These are phyloP conservation scores for Rhizoglyphus robini DNA, from an alignment of 1,140 invertebrate species.

Conservation along the genomic window DNA sequence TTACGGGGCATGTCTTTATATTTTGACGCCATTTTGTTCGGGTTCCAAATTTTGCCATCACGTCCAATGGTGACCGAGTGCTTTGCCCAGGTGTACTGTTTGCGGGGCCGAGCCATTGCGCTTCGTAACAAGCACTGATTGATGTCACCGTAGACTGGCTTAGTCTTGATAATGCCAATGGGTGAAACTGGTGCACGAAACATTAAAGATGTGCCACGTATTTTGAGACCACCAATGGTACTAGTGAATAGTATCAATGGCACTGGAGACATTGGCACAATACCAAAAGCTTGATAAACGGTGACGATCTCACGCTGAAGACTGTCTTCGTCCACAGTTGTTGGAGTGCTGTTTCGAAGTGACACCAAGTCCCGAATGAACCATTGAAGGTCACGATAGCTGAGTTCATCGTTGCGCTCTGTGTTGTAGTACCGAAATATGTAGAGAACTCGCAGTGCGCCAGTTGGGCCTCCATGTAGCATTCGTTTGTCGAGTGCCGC, in stretches of 20 bases:
- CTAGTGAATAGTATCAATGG: neutral
- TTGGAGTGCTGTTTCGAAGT: neutral
- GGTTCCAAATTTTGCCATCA: neutral
- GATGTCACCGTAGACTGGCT: neutral
- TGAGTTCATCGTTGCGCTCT: constrained; percentile 2
- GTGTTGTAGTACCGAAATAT: constrained; percentile 19
- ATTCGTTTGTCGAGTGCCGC: constrained; percentile 41
- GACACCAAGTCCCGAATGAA: constrained; percentile 6
- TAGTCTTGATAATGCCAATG: neutral
- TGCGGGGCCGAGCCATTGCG: neutral
- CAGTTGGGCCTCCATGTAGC: constrained; percentile 39
- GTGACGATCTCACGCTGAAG: neutral
- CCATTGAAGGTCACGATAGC: neutral
- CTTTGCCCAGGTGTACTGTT: constrained; percentile 17
- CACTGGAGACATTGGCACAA: neutral
- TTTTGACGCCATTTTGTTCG: neutral
- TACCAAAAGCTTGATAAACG: neutral
- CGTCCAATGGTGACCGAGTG: constrained; percentile 16
- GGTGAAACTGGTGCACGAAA: neutral
- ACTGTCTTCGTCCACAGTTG: constrained; percentile 7
- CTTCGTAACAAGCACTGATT: neutral
- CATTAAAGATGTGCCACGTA: neutral
- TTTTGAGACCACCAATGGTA: neutral
- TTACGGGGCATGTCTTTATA: neutral
- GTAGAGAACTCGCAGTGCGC: constrained; percentile 7